phyloP scores from a whole-genome alignment of 2,797 vertebrate species.

The Acrocephalus scirpaceus region DNA sequence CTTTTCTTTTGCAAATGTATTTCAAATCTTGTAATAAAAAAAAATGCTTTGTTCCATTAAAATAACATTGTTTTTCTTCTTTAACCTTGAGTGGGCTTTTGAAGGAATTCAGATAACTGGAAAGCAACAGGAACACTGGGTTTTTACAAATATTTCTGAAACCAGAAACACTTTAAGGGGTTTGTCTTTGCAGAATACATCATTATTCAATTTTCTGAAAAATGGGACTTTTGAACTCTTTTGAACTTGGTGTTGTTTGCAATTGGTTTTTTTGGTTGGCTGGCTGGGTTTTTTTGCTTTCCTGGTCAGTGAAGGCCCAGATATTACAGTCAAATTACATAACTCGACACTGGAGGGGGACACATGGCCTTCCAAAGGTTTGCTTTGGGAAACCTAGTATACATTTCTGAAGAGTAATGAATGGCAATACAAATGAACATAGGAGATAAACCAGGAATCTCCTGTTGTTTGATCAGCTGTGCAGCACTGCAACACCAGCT shows the following conservation, averaged over 20 bases:
- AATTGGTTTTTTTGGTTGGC: neutral
- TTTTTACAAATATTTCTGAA: constrained; percentile 24
- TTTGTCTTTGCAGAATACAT: constrained; percentile 17
- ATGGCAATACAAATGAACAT: neutral
- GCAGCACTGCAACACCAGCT: neutral
- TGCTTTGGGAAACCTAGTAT: neutral
- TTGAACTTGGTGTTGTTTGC: neutral
- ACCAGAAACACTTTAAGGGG: neutral
- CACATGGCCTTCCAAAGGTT: neutral
- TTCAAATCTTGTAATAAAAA: neutral
- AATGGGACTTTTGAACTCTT: neutral
- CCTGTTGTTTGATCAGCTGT: neutral
- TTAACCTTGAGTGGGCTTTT: constrained; percentile 44
- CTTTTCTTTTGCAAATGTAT: neutral
- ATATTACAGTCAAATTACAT: neutral
- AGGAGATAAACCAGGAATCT: neutral
- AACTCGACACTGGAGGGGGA: neutral
- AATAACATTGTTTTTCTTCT: constrained; percentile 31
- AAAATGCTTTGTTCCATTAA: neutral
- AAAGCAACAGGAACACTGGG: constrained; percentile 19
- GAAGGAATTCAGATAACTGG: constrained; percentile 46
- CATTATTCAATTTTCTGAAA: constrained; percentile 24
- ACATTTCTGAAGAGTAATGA: neutral
- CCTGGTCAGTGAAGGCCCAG: neutral
- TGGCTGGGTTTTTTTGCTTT: neutral